Conservation (phyloP, 2,888 invertebrate species). For the Oscheius sp. region DNA sequence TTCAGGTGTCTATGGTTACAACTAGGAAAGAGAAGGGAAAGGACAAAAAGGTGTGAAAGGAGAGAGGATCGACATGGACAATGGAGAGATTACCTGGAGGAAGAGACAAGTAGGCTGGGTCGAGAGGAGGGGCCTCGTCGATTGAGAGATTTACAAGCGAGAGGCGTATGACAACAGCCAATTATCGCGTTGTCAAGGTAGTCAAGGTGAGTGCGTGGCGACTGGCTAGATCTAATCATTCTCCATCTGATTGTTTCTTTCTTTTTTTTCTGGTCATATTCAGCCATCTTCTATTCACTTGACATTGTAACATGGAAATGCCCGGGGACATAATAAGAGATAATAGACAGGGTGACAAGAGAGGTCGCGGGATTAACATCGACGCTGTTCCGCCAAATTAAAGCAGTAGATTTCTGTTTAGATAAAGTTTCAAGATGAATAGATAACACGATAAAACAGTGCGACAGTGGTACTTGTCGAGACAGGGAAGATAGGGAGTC, state of each 20-base stretch:
- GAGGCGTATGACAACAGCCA: neutral
- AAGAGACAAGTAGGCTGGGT: neutral
- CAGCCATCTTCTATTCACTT: too few species aligned
- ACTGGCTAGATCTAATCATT: too few species aligned
- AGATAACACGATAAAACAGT: too few species aligned
- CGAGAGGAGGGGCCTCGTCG: too few species aligned
- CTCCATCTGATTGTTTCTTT: too few species aligned
- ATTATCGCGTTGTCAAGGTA: neutral
- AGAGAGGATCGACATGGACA: neutral
- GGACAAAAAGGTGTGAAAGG: neutral
- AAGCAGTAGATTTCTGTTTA: conserved; percentile 17
- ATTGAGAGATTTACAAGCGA: neutral
- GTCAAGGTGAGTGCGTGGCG: neutral
- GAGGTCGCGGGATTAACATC: too few species aligned
- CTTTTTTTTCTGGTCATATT: too few species aligned
- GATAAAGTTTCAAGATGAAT: too few species aligned
- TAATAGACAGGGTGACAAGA: neutral
- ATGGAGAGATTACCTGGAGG: neutral
- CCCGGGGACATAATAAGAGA: neutral
- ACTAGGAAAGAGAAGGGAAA: neutral
- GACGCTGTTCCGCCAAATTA: conserved; percentile 23
- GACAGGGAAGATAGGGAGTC: too few species aligned
- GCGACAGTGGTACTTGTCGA: too few species aligned
- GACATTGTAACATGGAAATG: neutral
- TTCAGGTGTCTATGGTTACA: neutral